Percentiles rank a stretch among this genome's conserved stretches.
Conservation (phyloP, 2,888 invertebrate genomes). For the Drosophila pseudotalamancana region DNA sequence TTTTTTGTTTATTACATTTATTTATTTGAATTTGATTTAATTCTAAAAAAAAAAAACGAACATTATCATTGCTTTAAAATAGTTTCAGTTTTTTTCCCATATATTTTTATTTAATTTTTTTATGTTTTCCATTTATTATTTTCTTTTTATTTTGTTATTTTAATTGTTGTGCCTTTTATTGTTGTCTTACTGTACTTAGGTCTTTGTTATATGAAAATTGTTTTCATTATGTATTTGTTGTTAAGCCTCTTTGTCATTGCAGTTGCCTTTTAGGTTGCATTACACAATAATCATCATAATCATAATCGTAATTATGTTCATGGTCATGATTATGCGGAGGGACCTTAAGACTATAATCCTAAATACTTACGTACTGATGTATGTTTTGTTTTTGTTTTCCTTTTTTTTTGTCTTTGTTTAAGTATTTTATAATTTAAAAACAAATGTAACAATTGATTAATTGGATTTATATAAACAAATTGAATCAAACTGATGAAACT, state of each 20-base stretch:
- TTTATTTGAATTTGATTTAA: slow-evolving; percentile 49
- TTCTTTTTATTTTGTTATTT: slow-evolving; percentile 3
- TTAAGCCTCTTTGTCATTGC: slow-evolving; percentile 51
- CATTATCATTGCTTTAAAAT: slow-evolving; percentile 70
- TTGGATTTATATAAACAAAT: slow-evolving; percentile 18
- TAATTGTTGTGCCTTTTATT: slow-evolving; percentile 34
- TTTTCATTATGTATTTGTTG: neutral
- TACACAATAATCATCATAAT: slow-evolving; percentile 18
- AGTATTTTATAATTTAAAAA: slow-evolving; percentile 43
- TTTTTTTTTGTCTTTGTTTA: too few species aligned
- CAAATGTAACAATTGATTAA: slow-evolving; percentile 50
- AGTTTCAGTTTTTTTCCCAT: slow-evolving; percentile 34
- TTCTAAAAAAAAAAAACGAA: slow-evolving; percentile 60
- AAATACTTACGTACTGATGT: slow-evolving; percentile 13
- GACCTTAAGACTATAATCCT: slow-evolving; percentile 50
- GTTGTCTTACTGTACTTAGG: slow-evolving; percentile 19
- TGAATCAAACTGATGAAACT: slow-evolving; percentile 39
- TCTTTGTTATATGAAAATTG: slow-evolving; percentile 6
- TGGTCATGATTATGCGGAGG: slow-evolving; percentile 44
- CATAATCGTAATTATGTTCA: neutral
- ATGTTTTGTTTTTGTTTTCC: neutral
- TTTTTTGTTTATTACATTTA: slow-evolving; percentile 33
- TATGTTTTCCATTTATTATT: slow-evolving; percentile 15
- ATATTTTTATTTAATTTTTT: slow-evolving; percentile 1
- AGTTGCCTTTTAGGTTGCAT: slow-evolving; percentile 50